Evolutionary conservation across 1,140 invertebrate species (phyloP).

Genomic region (Musca vetustissima): DNA sequence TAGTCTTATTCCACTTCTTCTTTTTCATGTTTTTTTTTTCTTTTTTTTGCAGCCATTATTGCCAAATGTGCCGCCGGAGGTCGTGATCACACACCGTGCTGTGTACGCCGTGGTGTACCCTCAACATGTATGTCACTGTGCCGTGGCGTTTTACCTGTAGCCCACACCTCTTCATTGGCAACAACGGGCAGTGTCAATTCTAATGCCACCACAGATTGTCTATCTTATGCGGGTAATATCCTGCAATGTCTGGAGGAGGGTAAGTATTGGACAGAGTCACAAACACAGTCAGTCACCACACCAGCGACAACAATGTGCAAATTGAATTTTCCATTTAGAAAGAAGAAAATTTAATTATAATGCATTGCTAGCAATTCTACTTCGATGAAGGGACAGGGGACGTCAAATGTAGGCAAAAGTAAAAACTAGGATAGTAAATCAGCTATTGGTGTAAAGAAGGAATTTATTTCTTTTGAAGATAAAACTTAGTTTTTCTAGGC

Average conservation of each 20-base stretch:
- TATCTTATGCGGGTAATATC: constrained; percentile 80
- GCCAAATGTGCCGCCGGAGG: constrained; percentile 68
- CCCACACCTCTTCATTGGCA: constrained; percentile 30
- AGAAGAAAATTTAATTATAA: too few relatives aligned
- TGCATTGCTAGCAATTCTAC: too few relatives aligned
- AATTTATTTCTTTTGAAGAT: too few relatives aligned
- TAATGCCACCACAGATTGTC: constrained; percentile 47
- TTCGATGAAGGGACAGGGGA: too few relatives aligned
- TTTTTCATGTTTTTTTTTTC: constrained; percentile 12
- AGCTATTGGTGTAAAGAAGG: too few relatives aligned
- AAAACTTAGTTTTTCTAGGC: too few relatives aligned
- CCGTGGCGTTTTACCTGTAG: constrained; percentile 65
- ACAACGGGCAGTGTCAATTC: constrained; percentile 28
- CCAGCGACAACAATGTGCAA: not conserved
- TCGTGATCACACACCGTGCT: constrained; percentile 75
- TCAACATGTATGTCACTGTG: constrained; percentile 70
- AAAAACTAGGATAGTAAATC: too few relatives aligned
- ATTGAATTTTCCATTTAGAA: too few relatives aligned
- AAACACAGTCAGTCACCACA: not conserved
- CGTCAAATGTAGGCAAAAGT: too few relatives aligned
- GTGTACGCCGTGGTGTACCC: constrained; percentile 72
- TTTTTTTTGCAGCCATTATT: constrained; percentile 42
- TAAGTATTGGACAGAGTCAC: constrained; percentile 49
- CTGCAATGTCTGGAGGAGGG: constrained; percentile 84
- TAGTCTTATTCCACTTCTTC: too few relatives aligned